Evolutionary conservation across 2,888 invertebrate genomes (phyloP).

Genomic region (Pollenia angustigena): DNA sequence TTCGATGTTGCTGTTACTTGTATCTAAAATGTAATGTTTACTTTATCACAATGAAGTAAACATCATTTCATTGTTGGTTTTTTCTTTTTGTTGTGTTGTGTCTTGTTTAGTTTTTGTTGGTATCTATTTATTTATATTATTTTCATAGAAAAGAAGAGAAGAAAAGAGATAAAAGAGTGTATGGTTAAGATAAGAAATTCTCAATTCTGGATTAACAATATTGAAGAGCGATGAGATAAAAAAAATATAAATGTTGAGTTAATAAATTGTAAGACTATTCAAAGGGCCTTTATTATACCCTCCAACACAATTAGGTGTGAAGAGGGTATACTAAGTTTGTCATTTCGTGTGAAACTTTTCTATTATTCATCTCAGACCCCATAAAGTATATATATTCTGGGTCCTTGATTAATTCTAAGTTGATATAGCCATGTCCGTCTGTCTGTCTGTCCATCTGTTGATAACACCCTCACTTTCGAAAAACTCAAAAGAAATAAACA

Average conservation of each 20-base stretch:
- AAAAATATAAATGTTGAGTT: constrained; percentile 2
- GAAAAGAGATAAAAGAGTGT: constrained; percentile 37
- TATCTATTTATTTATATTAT: constrained; percentile 42
- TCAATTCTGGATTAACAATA: neutral
- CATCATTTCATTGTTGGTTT: constrained; percentile 65
- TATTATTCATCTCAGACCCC: too few species aligned
- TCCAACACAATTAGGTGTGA: too few species aligned
- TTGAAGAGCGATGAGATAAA: constrained; percentile 5
- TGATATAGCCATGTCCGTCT: too few species aligned
- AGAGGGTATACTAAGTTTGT: too few species aligned
- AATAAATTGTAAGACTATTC: neutral
- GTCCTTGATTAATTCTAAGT: too few species aligned
- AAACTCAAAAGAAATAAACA: too few species aligned
- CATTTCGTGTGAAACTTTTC: too few species aligned
- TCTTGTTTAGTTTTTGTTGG: constrained; percentile 45
- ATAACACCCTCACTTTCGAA: too few species aligned
- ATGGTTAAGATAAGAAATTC: neutral
- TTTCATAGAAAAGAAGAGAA: constrained; percentile 18
- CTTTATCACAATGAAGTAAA: constrained; percentile 70
- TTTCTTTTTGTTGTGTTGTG: constrained; percentile 26
- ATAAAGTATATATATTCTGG: too few species aligned
- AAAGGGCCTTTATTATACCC: too few species aligned
- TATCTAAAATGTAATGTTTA: constrained; percentile 69
- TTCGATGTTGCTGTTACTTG: constrained; percentile 43
- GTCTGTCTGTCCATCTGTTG: too few species aligned